Conservation (phyloP, 2,888 invertebrate genomes). For the Epinotia brunnichana region DNA sequence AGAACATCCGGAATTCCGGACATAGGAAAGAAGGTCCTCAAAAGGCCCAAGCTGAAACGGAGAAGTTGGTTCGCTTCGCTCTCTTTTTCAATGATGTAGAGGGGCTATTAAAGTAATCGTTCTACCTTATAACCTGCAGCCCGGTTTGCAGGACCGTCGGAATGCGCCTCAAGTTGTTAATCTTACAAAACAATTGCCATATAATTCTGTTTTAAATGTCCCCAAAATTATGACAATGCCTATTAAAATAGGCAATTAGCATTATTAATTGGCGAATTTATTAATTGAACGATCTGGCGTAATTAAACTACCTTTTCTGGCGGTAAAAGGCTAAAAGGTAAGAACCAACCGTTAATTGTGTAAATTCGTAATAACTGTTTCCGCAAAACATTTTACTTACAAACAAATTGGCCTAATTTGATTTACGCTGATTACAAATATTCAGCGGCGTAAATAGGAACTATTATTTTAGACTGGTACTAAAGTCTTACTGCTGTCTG, state of each 20-base stretch:
- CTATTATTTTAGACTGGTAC: not conserved
- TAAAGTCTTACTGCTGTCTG: too few relatives aligned
- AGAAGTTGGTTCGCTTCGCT: too few relatives aligned
- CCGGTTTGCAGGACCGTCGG: too few relatives aligned
- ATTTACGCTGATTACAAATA: not conserved
- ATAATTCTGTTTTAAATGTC: not conserved
- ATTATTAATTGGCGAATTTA: constrained; percentile 10
- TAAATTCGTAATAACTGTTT: not conserved
- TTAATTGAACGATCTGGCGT: not conserved
- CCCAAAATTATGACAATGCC: not conserved
- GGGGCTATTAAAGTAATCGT: too few relatives aligned
- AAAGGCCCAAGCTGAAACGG: too few relatives aligned
- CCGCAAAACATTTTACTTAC: constrained; percentile 1
- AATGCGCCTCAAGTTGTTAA: not conserved
- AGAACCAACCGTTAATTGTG: not conserved
- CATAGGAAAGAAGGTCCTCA: too few relatives aligned
- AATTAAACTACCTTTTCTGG: constrained; percentile 12
- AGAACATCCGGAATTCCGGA: too few relatives aligned
- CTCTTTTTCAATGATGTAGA: too few relatives aligned
- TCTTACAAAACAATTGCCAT: not conserved
- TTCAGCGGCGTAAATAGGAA: not conserved
- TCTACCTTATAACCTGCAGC: too few relatives aligned
- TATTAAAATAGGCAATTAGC: constrained; percentile 5
- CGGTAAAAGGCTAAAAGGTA: constrained; percentile 18
- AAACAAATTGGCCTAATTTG: constrained; percentile 19